These are phyloP conservation scores for Bubo blakistoni DNA, from an alignment of 2,113 vertebrate genomes.

Conservation along the genomic window DNA sequence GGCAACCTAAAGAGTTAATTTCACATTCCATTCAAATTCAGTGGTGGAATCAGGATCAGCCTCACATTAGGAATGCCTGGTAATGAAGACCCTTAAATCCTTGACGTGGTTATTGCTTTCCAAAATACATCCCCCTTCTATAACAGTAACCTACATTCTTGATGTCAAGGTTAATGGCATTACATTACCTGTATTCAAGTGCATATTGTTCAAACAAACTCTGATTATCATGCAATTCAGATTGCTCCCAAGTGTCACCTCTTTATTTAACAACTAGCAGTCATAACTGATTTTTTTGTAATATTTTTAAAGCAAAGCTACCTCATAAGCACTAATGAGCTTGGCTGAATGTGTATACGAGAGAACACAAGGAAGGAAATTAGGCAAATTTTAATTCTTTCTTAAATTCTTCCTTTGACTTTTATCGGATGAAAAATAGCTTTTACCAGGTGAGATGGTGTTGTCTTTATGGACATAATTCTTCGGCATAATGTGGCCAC, in stretches of 20 bases:
- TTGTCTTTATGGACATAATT: not conserved
- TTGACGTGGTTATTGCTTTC: not conserved
- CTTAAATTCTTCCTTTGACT: slow-evolving; percentile 23
- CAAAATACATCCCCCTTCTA: not conserved
- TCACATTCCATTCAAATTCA: not conserved
- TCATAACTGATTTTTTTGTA: not conserved
- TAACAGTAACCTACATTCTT: not conserved
- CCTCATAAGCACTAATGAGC: not conserved
- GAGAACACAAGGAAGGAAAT: slow-evolving; percentile 8
- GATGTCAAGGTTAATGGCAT: slow-evolving; percentile 50
- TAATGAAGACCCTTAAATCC: not conserved
- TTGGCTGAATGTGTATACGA: not conserved
- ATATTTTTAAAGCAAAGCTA: slow-evolving; percentile 10
- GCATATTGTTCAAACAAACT: not conserved
- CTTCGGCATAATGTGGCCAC: not conserved
- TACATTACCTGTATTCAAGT: not conserved
- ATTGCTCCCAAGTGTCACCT: not conserved
- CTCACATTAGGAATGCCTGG: not conserved
- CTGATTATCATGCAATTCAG: not conserved
- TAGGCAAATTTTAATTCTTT: slow-evolving; percentile 22
- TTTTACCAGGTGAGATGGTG: not conserved
- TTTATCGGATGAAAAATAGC: slow-evolving; percentile 11
- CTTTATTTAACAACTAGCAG: slow-evolving; percentile 11
- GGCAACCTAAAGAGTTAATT: not conserved
- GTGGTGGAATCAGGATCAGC: not conserved